Evolutionary conservation across 2,888 invertebrate genomes (phyloP).

Genomic region (Chrysolina americana): DNA sequence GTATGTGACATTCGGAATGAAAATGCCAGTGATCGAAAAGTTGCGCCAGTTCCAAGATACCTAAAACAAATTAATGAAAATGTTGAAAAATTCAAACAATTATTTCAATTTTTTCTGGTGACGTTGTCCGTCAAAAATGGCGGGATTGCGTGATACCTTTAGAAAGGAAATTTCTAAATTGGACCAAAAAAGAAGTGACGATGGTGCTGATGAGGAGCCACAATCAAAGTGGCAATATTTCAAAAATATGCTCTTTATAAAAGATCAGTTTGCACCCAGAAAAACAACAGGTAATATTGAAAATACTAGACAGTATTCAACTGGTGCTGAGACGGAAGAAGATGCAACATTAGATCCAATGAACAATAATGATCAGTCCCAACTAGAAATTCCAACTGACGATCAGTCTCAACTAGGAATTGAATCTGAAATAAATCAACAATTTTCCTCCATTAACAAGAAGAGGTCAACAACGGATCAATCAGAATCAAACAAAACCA

Average conservation of each 20-base stretch:
- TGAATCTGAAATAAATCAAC: neutral
- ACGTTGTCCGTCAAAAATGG: constrained; percentile 11
- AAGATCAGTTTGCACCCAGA: neutral
- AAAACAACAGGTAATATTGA: constrained; percentile 6
- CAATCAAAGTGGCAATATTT: constrained; percentile 26
- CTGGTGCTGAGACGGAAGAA: constrained; percentile 11
- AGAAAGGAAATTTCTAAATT: constrained; percentile 6
- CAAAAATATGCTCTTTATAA: constrained; percentile 9
- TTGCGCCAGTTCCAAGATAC: no score
- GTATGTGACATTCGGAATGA: no score
- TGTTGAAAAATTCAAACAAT: no score
- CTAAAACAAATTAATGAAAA: no score
- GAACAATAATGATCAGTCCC: constrained; percentile 20
- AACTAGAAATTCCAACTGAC: constrained; percentile 16
- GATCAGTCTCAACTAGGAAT: neutral
- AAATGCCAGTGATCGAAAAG: no score
- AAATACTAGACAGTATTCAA: neutral
- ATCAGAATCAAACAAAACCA: neutral
- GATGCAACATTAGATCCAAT: no score
- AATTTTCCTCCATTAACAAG: no score
- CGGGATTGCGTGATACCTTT: constrained; percentile 20
- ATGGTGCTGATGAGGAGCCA: constrained; percentile 21
- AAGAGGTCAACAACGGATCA: neutral
- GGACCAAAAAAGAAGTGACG: constrained; percentile 10
- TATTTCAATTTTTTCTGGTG: no score